Percentiles rank a stretch among this genome's conserved stretches.
Conservation (phyloP, 2,797 vertebrate species). For the Morelia viridis region DNA sequence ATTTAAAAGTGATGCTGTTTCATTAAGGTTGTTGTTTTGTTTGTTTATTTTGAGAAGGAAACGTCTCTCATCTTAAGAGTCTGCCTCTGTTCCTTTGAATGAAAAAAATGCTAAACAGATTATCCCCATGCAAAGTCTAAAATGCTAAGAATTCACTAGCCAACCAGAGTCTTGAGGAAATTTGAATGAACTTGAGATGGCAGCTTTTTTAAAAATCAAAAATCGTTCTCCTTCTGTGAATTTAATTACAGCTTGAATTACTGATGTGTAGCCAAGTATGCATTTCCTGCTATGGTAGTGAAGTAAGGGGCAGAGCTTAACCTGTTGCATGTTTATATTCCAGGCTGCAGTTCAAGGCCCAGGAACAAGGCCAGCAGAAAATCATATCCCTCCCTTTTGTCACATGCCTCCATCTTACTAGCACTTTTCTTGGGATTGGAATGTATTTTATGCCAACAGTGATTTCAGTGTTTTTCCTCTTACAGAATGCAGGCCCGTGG, state of each 20-base stretch:
- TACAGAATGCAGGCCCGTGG: slow-evolving; percentile 82
- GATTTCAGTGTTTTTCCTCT: slow-evolving; percentile 35
- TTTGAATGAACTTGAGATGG: background rate
- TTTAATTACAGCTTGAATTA: background rate
- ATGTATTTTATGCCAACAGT: background rate
- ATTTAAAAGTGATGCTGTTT: background rate
- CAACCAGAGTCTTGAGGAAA: background rate
- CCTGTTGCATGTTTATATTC: background rate
- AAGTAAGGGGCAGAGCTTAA: background rate
- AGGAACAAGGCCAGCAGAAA: background rate
- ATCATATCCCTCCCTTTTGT: background rate
- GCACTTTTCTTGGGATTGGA: fast-evolving
- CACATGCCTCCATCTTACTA: fast-evolving
- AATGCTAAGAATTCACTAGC: background rate
- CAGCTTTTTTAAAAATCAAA: background rate
- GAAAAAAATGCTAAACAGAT: background rate
- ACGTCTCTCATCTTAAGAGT: background rate
- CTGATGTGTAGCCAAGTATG: background rate
- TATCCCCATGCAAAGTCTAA: background rate
- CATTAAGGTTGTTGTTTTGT: background rate
- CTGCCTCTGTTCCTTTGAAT: background rate
- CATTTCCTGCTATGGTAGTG: background rate
- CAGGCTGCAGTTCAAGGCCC: background rate
- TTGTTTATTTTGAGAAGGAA: background rate
- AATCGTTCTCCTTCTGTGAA: background rate